Conservation (phyloP, 2,888 invertebrate genomes). For the Nomada fucata region DNA sequence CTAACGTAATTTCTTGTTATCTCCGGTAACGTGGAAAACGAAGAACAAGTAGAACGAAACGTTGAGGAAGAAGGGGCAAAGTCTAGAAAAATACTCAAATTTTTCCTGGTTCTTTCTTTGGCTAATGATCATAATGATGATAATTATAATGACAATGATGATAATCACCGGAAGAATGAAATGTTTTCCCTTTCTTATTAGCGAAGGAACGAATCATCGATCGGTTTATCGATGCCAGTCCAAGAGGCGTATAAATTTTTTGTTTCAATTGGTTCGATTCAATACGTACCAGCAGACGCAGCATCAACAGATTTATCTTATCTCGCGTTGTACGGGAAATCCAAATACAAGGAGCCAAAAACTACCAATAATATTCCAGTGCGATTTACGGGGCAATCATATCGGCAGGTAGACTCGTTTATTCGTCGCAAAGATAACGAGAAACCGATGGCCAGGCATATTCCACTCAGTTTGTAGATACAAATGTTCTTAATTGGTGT, state of each 20-base stretch:
- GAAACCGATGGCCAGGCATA: constrained; percentile 5
- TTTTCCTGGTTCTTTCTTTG: no score
- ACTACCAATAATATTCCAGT: constrained; percentile 40
- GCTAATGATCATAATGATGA: no score
- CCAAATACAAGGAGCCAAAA: constrained; percentile 33
- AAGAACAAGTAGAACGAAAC: no score
- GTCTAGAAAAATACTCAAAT: no score
- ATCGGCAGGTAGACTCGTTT: constrained; percentile 11
- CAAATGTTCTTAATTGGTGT: constrained; percentile 9
- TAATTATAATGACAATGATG: no score
- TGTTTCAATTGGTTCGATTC: neutral
- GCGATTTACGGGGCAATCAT: constrained; percentile 32
- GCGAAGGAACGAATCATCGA: no score
- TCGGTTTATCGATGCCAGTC: no score
- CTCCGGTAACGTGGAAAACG: no score
- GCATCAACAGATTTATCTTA: constrained; percentile 58
- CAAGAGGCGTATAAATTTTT: neutral
- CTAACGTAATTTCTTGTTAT: no score
- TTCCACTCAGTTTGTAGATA: constrained; percentile 4
- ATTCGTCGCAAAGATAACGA: constrained; percentile 35
- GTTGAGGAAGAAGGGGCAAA: no score
- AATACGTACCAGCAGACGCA: neutral
- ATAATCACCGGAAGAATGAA: no score
- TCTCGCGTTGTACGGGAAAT: constrained; percentile 47
- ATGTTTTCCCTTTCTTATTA: no score